Evolutionary conservation across 1,140 invertebrate species (phyloP).

Genomic region (Prorops nasuta): DNA sequence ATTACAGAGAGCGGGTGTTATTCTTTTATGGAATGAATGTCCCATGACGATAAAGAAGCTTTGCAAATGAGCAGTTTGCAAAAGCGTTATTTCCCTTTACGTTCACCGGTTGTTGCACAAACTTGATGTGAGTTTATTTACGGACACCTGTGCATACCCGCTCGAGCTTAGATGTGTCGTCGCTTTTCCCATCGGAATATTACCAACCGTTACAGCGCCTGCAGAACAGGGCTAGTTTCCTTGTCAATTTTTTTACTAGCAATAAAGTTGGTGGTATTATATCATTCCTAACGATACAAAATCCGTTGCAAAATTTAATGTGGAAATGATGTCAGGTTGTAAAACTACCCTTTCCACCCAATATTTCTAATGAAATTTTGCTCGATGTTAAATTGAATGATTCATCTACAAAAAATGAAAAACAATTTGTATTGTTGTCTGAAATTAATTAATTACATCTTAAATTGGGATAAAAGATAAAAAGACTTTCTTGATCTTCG

Average conservation of each 20-base stretch:
- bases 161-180: slow-evolving; percentile 23
- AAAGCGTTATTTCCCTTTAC: slow-evolving; percentile 39
- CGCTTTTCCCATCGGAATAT: slow-evolving; percentile 5
- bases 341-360: too few species aligned
- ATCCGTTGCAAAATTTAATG: too few species aligned
- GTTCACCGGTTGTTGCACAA: slow-evolving; percentile 32
- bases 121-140: slow-evolving; percentile 41
- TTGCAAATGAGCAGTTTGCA: slow-evolving; percentile 25
- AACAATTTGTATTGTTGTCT: too few species aligned
- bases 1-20: too few species aligned
- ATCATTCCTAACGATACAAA: too few species aligned
- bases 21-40: too few species aligned
- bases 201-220: neutral
- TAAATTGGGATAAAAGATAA: too few species aligned
- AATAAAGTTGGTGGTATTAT: neutral
- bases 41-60: slow-evolving; percentile 15
- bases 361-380: too few species aligned
- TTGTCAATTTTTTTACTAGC: neutral
- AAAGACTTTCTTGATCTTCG: too few species aligned
- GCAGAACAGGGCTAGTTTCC: neutral
- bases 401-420: too few species aligned
- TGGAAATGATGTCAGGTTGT: too few species aligned
- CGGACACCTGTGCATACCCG: slow-evolving; percentile 36
- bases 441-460: too few species aligned
- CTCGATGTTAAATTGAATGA: neutral